These are phyloP conservation scores for Teleopsis dalmanni DNA, from an alignment of 1,140 invertebrate species.

Conservation along the genomic window DNA sequence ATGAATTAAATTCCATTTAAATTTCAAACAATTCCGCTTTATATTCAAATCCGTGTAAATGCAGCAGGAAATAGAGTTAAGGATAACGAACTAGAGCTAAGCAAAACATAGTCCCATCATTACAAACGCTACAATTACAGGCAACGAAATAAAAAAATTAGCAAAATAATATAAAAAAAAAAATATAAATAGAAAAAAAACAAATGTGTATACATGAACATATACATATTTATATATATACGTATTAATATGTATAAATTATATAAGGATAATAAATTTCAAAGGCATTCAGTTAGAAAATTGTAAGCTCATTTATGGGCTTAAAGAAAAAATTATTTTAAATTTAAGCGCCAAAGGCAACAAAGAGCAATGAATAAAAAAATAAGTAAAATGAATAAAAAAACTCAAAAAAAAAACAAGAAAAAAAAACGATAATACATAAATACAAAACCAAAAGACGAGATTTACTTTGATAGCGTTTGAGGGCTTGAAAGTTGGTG, in stretches of 20 bases:
- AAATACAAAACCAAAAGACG: no score
- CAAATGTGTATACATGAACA: no score
- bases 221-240: no score
- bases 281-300: slow-evolving; percentile 43
- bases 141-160: not conserved
- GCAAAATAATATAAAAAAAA: not conserved
- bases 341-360: not conserved
- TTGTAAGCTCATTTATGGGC: slow-evolving; percentile 43
- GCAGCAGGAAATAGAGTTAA: not conserved
- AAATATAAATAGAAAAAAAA: not conserved
- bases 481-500: no score
- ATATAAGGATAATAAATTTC: slow-evolving; percentile 30
- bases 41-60: not conserved
- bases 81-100: not conserved
- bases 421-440: no score
- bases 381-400: no score
- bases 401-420: no score
- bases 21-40: slow-evolving; percentile 2
- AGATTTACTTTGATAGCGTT: no score
- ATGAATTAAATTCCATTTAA: not conserved
- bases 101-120: not conserved
- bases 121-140: not conserved
- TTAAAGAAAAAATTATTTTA: slow-evolving; percentile 14
- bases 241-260: no score
- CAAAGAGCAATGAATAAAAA: no score